Base-by-base conservation (phyloP, 2,888 invertebrate species). In the Luperina nickerlii region DNA sequence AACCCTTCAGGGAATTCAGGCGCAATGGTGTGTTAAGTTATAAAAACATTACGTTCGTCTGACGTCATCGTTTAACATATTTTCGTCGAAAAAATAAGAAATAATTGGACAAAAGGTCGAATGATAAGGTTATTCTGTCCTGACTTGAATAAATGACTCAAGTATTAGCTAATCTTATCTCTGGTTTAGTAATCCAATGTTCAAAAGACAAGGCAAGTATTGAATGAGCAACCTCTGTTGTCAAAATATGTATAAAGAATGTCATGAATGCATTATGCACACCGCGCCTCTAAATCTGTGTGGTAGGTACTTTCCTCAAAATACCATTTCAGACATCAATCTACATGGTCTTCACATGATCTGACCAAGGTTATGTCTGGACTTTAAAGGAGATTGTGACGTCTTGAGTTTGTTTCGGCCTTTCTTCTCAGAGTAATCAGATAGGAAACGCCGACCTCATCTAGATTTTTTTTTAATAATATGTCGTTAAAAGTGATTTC, bases 91-190 rank as follows among this genome's bases (percentile, higher is more conserved):
- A 80, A 76, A 74, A 68, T 65, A 51, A 66, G 48, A 57, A 82
- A 79, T 79, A 78, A 82, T 82, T 85, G 74, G 72, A 78, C 78
- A 75, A 85, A 84, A 84, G 85, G 84, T 84, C 73, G 86, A 70
- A 27, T 32, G 85, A 75, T 82, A 85, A 84, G 84, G 79, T 85
- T 72, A 66, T 62, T 11, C 45, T 9, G 75, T 73, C 9, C 32
- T 60, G 70, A 45, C 62, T 71, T 67, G 77, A 76, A 71, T 71
- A 77, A 51, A 67, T 78, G 71, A 84, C 54, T 85, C 82, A 82
- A 42, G 32, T 48, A 82, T 82, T 27, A 13, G 20, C 13, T 82
- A 72, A 78, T 85, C 78, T 81, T 77, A 85, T 85, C 74, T 18
- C 24, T 57, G 24, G 9, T 7, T 60, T 83, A 72, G 32, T 79